Evolutionary conservation across 2,888 invertebrate genomes (phyloP).

Genomic region (Cataglyphis altisquamis): DNA sequence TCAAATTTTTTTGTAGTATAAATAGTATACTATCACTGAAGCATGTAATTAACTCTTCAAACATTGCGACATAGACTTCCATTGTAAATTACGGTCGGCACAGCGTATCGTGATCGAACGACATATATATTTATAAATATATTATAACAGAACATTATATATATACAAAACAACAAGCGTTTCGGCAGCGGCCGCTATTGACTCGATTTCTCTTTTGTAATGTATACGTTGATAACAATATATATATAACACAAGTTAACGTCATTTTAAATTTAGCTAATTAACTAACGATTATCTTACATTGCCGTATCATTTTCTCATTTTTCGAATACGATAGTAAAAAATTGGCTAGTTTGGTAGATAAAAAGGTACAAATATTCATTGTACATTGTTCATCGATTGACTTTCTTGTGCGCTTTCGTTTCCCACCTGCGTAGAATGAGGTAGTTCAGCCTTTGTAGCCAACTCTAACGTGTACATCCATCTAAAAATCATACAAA

Average conservation of each 20-base stretch:
- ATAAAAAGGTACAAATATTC: slow-evolving; percentile 74
- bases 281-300: slow-evolving; percentile 81
- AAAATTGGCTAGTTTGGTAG: slow-evolving; percentile 81
- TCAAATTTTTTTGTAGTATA: slow-evolving; percentile 36
- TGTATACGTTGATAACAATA: slow-evolving; percentile 48
- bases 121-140: slow-evolving; percentile 83
- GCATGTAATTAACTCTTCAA: slow-evolving; percentile 54
- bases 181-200: slow-evolving; percentile 78
- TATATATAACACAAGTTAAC: slow-evolving; percentile 81
- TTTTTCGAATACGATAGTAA: slow-evolving; percentile 67
- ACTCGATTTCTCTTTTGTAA: slow-evolving; percentile 70
- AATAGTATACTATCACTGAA: slow-evolving; percentile 49
- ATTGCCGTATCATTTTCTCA: slow-evolving; percentile 57
- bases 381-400: slow-evolving; percentile 74
- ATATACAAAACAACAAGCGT: slow-evolving; percentile 85
- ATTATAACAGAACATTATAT: slow-evolving; percentile 81
- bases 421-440: slow-evolving; percentile 64
- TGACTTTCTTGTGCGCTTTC: slow-evolving; percentile 78
- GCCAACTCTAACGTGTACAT: slow-evolving; percentile 86
- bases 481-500: slow-evolving; percentile 84
- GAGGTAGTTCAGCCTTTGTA: slow-evolving; percentile 86
- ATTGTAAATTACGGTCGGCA: slow-evolving; percentile 53
- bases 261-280: slow-evolving; percentile 79
- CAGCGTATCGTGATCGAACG: slow-evolving; percentile 59
- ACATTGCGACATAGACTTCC: slow-evolving; percentile 31